Percentiles rank a stretch among this genome's conserved stretches.
phyloP scores from a whole-genome alignment of 2,888 invertebrate genomes.

The Hirtodrosophila confusa region DNA sequence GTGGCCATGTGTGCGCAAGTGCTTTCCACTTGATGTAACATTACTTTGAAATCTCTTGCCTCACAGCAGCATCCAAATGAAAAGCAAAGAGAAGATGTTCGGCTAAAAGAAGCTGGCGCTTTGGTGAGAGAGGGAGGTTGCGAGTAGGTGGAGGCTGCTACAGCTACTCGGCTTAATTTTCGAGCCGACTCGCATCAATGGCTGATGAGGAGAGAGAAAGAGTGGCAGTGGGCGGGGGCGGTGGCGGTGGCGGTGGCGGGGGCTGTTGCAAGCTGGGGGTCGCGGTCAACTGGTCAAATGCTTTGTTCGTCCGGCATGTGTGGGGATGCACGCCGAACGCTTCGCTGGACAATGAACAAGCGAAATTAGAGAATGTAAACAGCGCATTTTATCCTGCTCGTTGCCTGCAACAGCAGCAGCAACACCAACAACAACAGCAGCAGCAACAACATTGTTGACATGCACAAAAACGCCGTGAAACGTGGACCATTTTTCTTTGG shows the following conservation, averaged over 20 bases:
- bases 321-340: conserved; percentile 70
- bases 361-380: conserved; percentile 80
- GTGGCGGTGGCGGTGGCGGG: conserved; percentile 1
- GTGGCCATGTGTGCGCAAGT: conserved; percentile 65
- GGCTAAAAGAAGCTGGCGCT: conserved; percentile 41
- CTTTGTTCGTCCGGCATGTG: conserved; percentile 47
- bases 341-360: conserved; percentile 80
- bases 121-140: background rate
- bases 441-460: background rate
- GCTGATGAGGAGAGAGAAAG: conserved; percentile 2
- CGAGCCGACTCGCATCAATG: conserved; percentile 55
- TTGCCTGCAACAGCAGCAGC: conserved; percentile 23
- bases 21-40: conserved; percentile 80
- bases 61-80: conserved; percentile 63
- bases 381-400: conserved; percentile 80
- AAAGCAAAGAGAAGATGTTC: conserved; percentile 78
- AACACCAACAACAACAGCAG: conserved; percentile 8
- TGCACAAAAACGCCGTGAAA: conserved; percentile 15
- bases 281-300: conserved; percentile 72
- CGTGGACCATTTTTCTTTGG: conserved; percentile 38
- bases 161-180: conserved; percentile 74
- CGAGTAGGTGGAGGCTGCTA: conserved; percentile 6
- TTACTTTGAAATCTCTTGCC: conserved; percentile 76
- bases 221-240: background rate
- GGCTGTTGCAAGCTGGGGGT: conserved; percentile 28